These are phyloP conservation scores for Gibbula magus DNA, from an alignment of 2,888 invertebrate genomes.

Conservation along the genomic window DNA sequence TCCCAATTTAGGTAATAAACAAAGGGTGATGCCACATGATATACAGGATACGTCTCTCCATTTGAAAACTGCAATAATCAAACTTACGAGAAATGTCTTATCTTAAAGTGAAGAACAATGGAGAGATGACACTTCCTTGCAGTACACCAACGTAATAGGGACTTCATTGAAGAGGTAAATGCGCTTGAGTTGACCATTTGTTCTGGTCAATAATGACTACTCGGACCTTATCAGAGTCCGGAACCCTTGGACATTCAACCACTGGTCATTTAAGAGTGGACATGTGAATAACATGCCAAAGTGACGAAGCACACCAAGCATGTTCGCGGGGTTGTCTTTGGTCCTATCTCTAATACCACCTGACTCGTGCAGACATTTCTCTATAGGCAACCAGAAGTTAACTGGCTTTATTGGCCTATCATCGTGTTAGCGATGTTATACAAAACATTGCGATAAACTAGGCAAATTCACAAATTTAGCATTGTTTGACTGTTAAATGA, in stretches of 20 bases:
- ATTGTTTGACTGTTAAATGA: neutral
- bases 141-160: too few relatives aligned
- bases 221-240: neutral
- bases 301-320: neutral
- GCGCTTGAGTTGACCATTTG: neutral
- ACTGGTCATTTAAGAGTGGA: neutral
- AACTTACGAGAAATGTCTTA: too few relatives aligned
- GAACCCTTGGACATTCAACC: neutral
- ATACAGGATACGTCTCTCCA: too few relatives aligned
- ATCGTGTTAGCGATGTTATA: neutral
- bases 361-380: neutral
- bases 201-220: neutral
- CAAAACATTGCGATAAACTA: constrained; percentile 7
- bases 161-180: too few relatives aligned
- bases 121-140: too few relatives aligned
- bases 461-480: constrained; percentile 11
- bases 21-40: too few relatives aligned
- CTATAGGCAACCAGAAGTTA: neutral
- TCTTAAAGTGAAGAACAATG: too few relatives aligned
- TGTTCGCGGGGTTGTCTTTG: neutral
- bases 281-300: neutral
- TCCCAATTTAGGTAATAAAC: too few relatives aligned
- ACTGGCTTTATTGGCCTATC: neutral
- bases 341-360: neutral
- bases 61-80: too few relatives aligned